Base-by-base conservation (phyloP, 2,888 invertebrate species). In the Lithophane semibrunnea region DNA sequence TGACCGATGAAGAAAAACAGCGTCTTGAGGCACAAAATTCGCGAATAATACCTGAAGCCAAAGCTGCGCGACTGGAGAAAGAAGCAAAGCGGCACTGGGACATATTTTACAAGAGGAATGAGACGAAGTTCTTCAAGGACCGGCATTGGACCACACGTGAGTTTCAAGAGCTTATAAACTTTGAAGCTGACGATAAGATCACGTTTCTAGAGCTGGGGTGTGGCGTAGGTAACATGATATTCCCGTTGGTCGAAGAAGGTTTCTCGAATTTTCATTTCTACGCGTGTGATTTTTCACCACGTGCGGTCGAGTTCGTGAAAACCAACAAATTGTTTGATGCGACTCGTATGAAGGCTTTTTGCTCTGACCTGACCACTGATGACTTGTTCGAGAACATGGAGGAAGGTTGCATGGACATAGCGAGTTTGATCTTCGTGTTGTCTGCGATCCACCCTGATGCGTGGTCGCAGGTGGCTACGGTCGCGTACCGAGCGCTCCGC, bases 121-220 rank as follows among this genome's bases (percentile, higher is more conserved):
- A 98, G 89, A 98, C 98, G 0, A 97, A 98, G 88, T 99, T 99
- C 94, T 99, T 99, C 92, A 98, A 98, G 94, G 99, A 99, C 94
- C 97, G 99, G 24, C 99, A 99, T 92, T 99, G 99, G 99, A 99
- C 99, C 1, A 98, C 98, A 80, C 97, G 99, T 91, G 99, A 99
- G 96, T 99, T 99, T 96, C 96, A 98, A 88, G 99, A 99, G 92
- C 96, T 99, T 24, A 95, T 98, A 77, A 95, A 96, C 75, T 96
- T 95, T 75, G 92, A 95, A 93, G 87, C 97, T 92, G 95, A 94
- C 4, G 95, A 97, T 76, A 97, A 97, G 73, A 97, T 98, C 90
- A 93, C 94, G 18, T 96, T 98, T 71, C 94, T 99, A 37, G 99
- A 99, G 95, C 97, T 99, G 10, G 99, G 99, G 0, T 99, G 99